phyloP scores from a whole-genome alignment of 1,140 invertebrate species.

The Triops longicaudatus region DNA sequence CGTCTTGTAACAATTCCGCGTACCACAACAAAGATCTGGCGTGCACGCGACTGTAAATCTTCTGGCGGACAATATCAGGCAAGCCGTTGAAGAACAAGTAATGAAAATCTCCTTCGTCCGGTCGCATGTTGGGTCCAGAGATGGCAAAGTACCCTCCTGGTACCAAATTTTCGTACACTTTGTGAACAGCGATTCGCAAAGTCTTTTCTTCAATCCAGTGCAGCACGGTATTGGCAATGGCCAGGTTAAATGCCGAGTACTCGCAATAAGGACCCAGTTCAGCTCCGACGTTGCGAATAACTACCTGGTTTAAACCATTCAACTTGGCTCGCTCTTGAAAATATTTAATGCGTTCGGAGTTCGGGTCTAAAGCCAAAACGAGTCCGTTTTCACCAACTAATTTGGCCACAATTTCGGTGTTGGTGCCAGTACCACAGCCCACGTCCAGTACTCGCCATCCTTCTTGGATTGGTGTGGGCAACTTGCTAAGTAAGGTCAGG shows the following conservation, averaged over 20 bases:
- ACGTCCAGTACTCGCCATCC: background rate
- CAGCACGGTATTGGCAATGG: background rate
- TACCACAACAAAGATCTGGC: too few species aligned
- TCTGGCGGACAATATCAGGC: background rate
- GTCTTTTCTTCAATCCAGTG: conserved; percentile 3
- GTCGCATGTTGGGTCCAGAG: background rate
- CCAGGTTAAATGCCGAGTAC: background rate
- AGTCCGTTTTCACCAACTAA: background rate
- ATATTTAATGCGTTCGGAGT: background rate
- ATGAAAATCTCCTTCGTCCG: background rate
- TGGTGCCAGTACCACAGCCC: conserved; percentile 16
- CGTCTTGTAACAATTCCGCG: too few species aligned
- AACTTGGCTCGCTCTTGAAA: background rate
- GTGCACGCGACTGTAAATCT: too few species aligned
- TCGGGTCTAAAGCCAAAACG: background rate
- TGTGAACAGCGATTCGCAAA: background rate
- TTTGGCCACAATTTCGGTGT: conserved; percentile 7
- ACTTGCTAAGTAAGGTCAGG: background rate
- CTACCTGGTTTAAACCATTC: background rate
- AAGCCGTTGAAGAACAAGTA: background rate
- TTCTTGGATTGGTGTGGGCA: background rate
- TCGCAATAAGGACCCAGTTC: background rate
- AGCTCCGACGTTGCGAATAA: background rate
- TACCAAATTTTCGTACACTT: background rate
- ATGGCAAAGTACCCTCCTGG: background rate